These are phyloP conservation scores for Hyles lineata DNA, from an alignment of 2,888 invertebrate species.

Conservation along the genomic window DNA sequence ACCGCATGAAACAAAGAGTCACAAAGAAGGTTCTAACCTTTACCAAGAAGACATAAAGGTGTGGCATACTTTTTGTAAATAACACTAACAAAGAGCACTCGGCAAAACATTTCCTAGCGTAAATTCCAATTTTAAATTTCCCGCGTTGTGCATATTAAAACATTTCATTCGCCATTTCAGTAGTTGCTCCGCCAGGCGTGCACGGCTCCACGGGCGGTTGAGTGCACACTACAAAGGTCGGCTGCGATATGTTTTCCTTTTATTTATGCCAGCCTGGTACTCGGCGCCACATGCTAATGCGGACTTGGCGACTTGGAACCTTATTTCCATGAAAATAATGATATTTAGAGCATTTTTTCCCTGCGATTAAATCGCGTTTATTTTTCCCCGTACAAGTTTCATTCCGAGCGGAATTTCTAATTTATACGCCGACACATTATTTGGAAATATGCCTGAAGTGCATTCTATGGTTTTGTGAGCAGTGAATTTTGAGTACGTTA, in stretches of 20 bases:
- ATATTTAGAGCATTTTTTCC: conserved; percentile 17
- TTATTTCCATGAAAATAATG: conserved; percentile 26
- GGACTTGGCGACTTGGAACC: conserved; percentile 31
- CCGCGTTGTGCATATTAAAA: conserved; percentile 64
- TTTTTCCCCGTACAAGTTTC: conserved; percentile 22
- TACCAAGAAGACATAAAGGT: conserved; percentile 30
- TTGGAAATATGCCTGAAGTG: conserved; percentile 21
- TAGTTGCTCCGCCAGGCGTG: conserved; percentile 67
- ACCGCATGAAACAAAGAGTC: conserved; percentile 6
- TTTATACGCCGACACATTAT: conserved; percentile 22
- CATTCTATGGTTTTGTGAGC: conserved; percentile 22
- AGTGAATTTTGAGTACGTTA: conserved; percentile 20
- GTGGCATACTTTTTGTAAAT: conserved; percentile 25
- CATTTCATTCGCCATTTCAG: conserved; percentile 69
- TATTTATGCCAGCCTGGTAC: conserved; percentile 68
- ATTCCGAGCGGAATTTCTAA: conserved; percentile 25
- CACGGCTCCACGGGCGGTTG: conserved; percentile 66
- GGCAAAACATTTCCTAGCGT: conserved; percentile 48
- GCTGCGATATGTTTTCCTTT: conserved; percentile 68
- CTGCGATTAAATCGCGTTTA: conserved; percentile 22
- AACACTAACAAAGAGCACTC: conserved; percentile 41
- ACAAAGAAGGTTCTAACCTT: conserved; percentile 22
- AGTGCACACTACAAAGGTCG: conserved; percentile 73
- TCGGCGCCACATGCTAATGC: conserved; percentile 43
- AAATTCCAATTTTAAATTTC: conserved; percentile 60